phyloP scores from a whole-genome alignment of 2,888 invertebrate species.

The Halocaridina rubra region DNA sequence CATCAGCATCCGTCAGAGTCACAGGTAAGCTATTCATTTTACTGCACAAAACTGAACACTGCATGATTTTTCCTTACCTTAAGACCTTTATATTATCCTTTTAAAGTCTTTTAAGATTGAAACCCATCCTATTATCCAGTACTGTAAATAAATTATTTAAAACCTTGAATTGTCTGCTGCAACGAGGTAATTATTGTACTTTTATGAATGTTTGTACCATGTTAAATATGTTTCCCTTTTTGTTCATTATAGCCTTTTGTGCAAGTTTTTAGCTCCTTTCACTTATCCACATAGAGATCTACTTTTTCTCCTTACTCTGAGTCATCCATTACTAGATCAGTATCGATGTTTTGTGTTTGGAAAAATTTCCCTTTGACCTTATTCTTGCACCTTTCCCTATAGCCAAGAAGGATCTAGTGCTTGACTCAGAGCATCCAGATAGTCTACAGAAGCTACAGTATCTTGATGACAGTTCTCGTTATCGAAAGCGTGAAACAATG shows the following conservation, averaged over 20 bases:
- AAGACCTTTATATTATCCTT: too few species aligned
- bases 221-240: too few species aligned
- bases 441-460: slow-evolving; percentile 92
- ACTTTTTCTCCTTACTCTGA: background rate
- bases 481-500: slow-evolving; percentile 64
- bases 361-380: background rate
- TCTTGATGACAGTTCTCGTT: slow-evolving; percentile 74
- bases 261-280: background rate
- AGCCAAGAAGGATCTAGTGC: slow-evolving; percentile 79
- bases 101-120: background rate
- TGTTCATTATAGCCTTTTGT: background rate
- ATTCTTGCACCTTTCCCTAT: slow-evolving; percentile 41
- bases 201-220: too few species aligned
- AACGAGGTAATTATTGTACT: too few species aligned
- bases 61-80: slow-evolving; percentile 5
- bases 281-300: too few species aligned
- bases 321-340: background rate
- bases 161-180: background rate
- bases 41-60: background rate
- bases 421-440: slow-evolving; percentile 91
- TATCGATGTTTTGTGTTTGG: too few species aligned
- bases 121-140: background rate
- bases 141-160: background rate
- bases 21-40: slow-evolving; percentile 74
- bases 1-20: slow-evolving; percentile 89